Evolutionary conservation across 2,113 vertebrate genomes (phyloP).

Genomic region (Dunckerocampus dactyliophorus): DNA sequence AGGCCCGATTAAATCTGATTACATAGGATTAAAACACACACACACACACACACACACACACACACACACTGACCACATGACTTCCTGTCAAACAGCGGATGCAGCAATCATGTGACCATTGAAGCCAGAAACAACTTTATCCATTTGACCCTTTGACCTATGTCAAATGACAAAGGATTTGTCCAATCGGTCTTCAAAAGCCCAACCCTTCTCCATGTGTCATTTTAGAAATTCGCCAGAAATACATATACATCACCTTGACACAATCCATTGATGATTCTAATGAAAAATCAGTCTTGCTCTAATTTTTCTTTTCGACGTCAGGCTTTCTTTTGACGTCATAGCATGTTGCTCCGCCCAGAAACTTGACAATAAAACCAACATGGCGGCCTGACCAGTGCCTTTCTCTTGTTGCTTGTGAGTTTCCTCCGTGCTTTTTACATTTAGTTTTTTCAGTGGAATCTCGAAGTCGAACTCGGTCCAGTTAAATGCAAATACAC

Average conservation of each 20-base stretch:
- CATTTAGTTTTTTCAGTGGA: background rate
- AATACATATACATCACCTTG: background rate
- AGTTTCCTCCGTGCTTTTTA: too few species aligned
- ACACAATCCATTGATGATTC: background rate
- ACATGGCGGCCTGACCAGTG: background rate
- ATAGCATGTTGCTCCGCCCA: background rate
- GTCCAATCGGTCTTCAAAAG: too few species aligned
- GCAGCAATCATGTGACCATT: background rate
- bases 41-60: background rate
- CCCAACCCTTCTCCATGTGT: too few species aligned
- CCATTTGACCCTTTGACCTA: too few species aligned
- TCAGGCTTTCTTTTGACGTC: slow-evolving; percentile 21
- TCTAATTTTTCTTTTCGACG: background rate
- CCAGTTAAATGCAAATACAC: background rate
- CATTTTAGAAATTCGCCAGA: background rate
- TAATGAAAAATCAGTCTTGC: background rate
- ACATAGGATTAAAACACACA: slow-evolving; percentile 37
- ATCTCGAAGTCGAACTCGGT: background rate
- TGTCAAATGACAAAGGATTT: too few species aligned
- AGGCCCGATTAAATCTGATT: slow-evolving; percentile 51
- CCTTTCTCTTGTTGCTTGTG: background rate
- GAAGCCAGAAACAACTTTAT: background rate
- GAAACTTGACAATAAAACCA: background rate
- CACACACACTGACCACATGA: background rate
- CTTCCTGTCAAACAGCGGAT: background rate